A percentile compares a stretch with the other conserved stretches of the same genome.
Conservation (phyloP, 2,113 vertebrate species). For the Toxotes chatareus region DNA sequence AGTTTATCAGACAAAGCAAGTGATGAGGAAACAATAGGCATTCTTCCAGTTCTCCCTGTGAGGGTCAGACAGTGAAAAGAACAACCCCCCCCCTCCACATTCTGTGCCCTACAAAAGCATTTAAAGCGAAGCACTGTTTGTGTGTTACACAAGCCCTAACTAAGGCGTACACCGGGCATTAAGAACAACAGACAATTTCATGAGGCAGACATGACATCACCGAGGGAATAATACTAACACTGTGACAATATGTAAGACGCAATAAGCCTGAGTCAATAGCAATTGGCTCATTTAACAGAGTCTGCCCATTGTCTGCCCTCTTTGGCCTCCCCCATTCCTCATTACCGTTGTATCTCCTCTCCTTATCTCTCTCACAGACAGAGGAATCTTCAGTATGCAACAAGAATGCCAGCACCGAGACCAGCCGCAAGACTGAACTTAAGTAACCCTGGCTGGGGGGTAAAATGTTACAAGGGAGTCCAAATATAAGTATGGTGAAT, state of each 20-base stretch:
- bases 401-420: constrained; percentile 60
- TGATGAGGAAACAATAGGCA: constrained; percentile 75
- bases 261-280: constrained; percentile 59
- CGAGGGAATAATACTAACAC: constrained; percentile 63
- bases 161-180: constrained; percentile 42
- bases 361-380: constrained; percentile 66
- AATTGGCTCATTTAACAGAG: constrained; percentile 57
- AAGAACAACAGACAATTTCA: constrained; percentile 68
- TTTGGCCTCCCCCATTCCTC: constrained; percentile 31
- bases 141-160: constrained; percentile 60
- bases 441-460: constrained; percentile 34
- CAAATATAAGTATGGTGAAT: constrained; percentile 1
- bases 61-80: constrained; percentile 70
- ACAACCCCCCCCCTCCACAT: constrained; percentile 33
- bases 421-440: constrained; percentile 39
- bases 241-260: constrained; percentile 67
- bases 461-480: constrained; percentile 31
- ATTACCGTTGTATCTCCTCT: constrained; percentile 43
- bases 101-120: constrained; percentile 70
- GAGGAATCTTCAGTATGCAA: constrained; percentile 75
- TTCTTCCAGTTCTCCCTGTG: constrained; percentile 72
- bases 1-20: constrained; percentile 73
- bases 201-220: constrained; percentile 74
- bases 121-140: constrained; percentile 64
- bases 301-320: constrained; percentile 53